phyloP scores from a whole-genome alignment of 2,797 vertebrate species.

The Cynopterus sphinx region DNA sequence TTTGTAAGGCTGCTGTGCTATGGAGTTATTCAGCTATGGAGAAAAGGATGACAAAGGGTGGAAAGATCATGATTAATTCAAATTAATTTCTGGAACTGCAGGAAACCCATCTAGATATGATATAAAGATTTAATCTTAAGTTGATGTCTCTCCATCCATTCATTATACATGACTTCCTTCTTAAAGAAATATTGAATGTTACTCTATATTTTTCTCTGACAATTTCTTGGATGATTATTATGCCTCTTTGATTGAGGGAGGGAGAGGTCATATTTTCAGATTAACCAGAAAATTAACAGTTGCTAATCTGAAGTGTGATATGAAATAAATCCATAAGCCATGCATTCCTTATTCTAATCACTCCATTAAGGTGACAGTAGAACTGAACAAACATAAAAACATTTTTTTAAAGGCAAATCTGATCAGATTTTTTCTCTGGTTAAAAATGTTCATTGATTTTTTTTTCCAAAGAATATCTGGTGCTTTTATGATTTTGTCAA shows the following conservation, averaged over 20 bases:
- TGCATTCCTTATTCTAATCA: background rate
- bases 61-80: conserved; percentile 62
- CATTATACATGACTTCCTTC: conserved; percentile 36
- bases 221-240: background rate
- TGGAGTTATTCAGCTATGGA: background rate
- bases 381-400: background rate
- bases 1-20: conserved; percentile 30
- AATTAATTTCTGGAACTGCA: conserved; percentile 76
- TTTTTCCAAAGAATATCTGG: background rate
- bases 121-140: conserved; percentile 75
- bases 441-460: background rate
- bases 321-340: background rate
- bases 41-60: background rate
- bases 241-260: background rate
- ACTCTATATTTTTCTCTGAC: background rate
- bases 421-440: background rate
- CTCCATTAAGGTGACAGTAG: background rate
- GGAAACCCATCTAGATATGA: conserved; percentile 69
- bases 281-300: background rate
- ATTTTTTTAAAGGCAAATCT: background rate
- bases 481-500: background rate
- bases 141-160: conserved; percentile 32
- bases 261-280: background rate
- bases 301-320: background rate
- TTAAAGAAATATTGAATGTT: conserved; percentile 46